These are phyloP conservation scores for Trachythela sp. DNA, from an alignment of 64 coral and sea anemone species.

Conservation along the genomic window DNA sequence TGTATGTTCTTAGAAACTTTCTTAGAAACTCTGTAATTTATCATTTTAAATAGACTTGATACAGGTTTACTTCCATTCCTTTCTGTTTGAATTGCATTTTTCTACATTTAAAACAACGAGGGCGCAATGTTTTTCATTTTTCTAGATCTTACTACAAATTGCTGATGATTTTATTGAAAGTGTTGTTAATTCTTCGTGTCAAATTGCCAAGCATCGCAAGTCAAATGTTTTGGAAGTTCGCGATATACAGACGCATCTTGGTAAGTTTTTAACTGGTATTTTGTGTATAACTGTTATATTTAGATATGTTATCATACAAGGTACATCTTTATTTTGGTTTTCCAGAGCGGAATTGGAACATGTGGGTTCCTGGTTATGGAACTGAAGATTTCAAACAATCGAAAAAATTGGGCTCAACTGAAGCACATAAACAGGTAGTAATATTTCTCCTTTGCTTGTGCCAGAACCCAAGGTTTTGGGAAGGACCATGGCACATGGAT, in stretches of 20 bases:
- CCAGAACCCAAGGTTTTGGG: too few relatives aligned
- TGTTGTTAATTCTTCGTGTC: conserved; percentile 82
- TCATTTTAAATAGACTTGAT: background rate
- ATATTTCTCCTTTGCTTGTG: background rate
- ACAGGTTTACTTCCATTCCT: too few relatives aligned
- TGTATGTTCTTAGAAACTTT: conserved; percentile 53
- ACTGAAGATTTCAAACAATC: conserved; percentile 76
- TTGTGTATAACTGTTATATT: background rate
- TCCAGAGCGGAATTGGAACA: conserved; percentile 91
- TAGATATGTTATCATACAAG: background rate
- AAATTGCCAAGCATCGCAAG: conserved; percentile 96
- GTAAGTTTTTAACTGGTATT: conserved; percentile 35
- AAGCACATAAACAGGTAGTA: conserved; percentile 93
- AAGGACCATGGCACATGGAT: too few relatives aligned
- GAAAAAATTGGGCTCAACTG: conserved; percentile 85
- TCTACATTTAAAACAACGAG: too few relatives aligned
- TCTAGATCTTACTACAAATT: conserved; percentile 79
- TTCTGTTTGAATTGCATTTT: too few relatives aligned
- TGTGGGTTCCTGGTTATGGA: conserved; percentile 99
- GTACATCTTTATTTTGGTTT: background rate
- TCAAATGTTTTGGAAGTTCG: conserved; percentile 82
- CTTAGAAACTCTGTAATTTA: background rate
- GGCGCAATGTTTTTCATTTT: background rate
- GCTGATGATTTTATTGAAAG: conserved; percentile 98
- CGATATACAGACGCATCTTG: conserved; percentile 86